Conservation (phyloP, 92 coral and sea anemone genomes). For the Umimayanthus kanabou region DNA sequence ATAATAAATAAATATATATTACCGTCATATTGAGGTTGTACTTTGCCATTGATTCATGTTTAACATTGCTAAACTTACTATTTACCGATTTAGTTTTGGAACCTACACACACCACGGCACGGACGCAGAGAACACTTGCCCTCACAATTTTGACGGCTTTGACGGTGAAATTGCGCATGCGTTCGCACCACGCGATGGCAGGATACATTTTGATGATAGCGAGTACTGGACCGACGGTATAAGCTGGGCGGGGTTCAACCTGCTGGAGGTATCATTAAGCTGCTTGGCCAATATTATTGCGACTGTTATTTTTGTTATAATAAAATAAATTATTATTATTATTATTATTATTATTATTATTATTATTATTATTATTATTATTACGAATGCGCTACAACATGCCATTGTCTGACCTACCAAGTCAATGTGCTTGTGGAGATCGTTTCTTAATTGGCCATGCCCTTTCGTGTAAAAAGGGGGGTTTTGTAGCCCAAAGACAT, state of each 20-base stretch:
- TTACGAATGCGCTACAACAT: too few relatives aligned
- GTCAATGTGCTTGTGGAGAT: too few relatives aligned
- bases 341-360: background rate
- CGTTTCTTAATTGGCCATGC: too few relatives aligned
- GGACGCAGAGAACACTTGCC: background rate
- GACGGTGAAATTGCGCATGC: constrained; percentile 15
- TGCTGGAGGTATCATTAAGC: background rate
- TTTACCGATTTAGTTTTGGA: background rate
- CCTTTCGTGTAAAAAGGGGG: too few relatives aligned
- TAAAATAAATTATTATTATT: background rate
- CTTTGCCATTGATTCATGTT: too few relatives aligned
- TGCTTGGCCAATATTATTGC: background rate
- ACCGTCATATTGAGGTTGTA: too few relatives aligned
- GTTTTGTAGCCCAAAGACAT: too few relatives aligned
- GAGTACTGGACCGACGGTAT: constrained; percentile 13
- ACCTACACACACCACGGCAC: constrained; percentile 20
- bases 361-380: background rate
- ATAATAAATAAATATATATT: too few relatives aligned
- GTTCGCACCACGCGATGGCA: constrained; percentile 17
- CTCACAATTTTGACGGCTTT: constrained; percentile 14
- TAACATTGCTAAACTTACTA: too few relatives aligned
- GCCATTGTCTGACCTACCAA: too few relatives aligned
- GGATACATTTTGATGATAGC: constrained; percentile 20
- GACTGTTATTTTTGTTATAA: too few relatives aligned
- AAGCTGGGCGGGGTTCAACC: constrained; percentile 13